Base-by-base conservation (phyloP, 2,797 vertebrate species). In the Pseudomugil tenellus region DNA sequence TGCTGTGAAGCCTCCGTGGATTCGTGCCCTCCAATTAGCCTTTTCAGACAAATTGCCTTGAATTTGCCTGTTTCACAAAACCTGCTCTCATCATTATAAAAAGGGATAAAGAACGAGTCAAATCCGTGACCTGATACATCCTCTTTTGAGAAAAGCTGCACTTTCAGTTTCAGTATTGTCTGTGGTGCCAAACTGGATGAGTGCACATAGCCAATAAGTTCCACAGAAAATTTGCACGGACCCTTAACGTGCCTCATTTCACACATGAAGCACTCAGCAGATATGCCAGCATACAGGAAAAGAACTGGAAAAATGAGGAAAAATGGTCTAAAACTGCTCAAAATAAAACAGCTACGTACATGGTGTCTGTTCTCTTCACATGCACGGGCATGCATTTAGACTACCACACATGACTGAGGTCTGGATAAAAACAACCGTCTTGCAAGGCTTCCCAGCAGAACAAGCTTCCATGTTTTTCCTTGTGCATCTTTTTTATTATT, bases 211-310 rank as follows among this genome's bases (percentile, higher is more conserved):
- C 46, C 32, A 54, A 55, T 29, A 1, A 39, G 29, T 51, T 56
- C 39, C 7, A 35, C 35, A 25, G 17, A 25, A 63, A 14, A 25
- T 58, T 10, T 37, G 26, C 41, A 64, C 39, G 4, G 26, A 53
- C 49, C 41, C n/a, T 17, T 54, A 19, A 37, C 35, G 23, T 43
- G 28, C 23, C 19, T 58, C 46, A 43, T 67, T 67, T 58, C 37
- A 62, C 58, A 67, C 37, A 57, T 60, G 66, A 58, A 69, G 34
- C 21, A 41, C 35, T 28, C 34, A 59, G 10, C 54, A 25, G 28
- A 35, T 9, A 53, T 25, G 34, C 25, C 37, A 49, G 29, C 39
- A 23, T 10, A 5, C 9, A 14, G 37, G 17, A 29, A 68, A 43
- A 60, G 57, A 25, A 48, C 6, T 25, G 16, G 17, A 56, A 51